A percentile compares a stretch with the other conserved stretches of the same genome.
These are phyloP conservation scores for Conopomorpha cramerella DNA, from an alignment of 1,140 invertebrate genomes.

Conservation along the genomic window DNA sequence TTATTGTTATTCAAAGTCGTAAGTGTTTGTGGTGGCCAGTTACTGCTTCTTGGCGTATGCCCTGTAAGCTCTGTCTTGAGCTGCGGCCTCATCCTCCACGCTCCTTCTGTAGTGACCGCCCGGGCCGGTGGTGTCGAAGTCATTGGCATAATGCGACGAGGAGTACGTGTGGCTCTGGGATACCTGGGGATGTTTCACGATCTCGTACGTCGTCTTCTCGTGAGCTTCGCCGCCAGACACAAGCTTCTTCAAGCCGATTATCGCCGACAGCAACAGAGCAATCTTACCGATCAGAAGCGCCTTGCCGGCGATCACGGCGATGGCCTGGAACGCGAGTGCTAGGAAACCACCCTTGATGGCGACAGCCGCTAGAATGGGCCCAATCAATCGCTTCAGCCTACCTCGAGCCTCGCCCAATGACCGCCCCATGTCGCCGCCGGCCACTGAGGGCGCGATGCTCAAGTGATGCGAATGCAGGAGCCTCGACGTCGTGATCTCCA, in stretches of 20 bases:
- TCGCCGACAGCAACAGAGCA: conserved; percentile 68
- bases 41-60: conserved; percentile 51
- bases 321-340: conserved; percentile 73
- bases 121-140: conserved; percentile 60
- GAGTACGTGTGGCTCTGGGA: conserved; percentile 78
- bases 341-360: conserved; percentile 72
- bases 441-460: conserved; percentile 55
- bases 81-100: conserved; percentile 62
- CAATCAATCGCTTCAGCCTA: conserved; percentile 63
- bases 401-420: conserved; percentile 58
- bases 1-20: conserved; percentile 42
- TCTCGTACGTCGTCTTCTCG: conserved; percentile 82
- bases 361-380: conserved; percentile 65
- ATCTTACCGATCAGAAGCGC: conserved; percentile 70
- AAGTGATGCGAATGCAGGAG: conserved; percentile 67
- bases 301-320: conserved; percentile 73
- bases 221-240: conserved; percentile 64
- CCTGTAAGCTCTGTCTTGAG: conserved; percentile 63
- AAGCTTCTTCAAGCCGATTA: conserved; percentile 73
- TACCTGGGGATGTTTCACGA: conserved; percentile 82
- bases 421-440: conserved; percentile 22
- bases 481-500: conserved; percentile 58
- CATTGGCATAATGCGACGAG: conserved; percentile 70
- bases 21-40: conserved; percentile 15
- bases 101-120: conserved; percentile 67